phyloP scores from a whole-genome alignment of 2,797 vertebrate genomes.

The Semotilus atromaculatus region DNA sequence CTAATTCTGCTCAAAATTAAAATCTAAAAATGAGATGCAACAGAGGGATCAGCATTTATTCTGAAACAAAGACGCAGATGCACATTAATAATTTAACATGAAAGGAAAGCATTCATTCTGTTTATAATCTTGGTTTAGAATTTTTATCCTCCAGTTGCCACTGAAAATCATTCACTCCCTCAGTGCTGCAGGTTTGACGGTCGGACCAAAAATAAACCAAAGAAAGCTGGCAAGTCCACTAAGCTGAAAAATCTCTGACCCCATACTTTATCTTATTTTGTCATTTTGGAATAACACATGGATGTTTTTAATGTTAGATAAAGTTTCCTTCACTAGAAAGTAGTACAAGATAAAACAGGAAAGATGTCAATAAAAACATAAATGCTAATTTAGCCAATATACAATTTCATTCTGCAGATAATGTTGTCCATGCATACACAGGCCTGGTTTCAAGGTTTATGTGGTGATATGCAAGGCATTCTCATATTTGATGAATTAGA shows the following conservation, averaged over 20 bases:
- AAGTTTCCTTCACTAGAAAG: not conserved
- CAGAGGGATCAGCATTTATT: not conserved
- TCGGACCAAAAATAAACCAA: constrained; percentile 47
- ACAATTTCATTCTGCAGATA: not conserved
- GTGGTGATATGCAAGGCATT: not conserved
- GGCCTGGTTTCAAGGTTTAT: not conserved
- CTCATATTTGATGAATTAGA: not conserved
- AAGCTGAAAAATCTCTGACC: constrained; percentile 23
- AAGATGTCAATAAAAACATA: not conserved
- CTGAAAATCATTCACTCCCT: constrained; percentile 3
- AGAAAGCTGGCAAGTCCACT: constrained; percentile 31
- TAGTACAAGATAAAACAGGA: not conserved
- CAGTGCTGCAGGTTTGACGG: constrained; percentile 32
- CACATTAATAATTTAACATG: constrained; percentile 12
- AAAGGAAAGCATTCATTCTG: not conserved
- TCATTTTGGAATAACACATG: not conserved
- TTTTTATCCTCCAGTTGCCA: constrained; percentile 16
- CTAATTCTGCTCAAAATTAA: not conserved
- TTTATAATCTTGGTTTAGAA: not conserved
- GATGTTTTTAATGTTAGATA: not conserved
- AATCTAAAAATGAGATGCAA: not conserved
- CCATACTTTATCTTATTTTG: not conserved
- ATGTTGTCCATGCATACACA: not conserved
- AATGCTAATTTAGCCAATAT: not conserved
- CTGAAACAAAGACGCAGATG: constrained; percentile 6